Conservation (phyloP, 1,140 invertebrate species). For the Aphaenogaster rudis region DNA sequence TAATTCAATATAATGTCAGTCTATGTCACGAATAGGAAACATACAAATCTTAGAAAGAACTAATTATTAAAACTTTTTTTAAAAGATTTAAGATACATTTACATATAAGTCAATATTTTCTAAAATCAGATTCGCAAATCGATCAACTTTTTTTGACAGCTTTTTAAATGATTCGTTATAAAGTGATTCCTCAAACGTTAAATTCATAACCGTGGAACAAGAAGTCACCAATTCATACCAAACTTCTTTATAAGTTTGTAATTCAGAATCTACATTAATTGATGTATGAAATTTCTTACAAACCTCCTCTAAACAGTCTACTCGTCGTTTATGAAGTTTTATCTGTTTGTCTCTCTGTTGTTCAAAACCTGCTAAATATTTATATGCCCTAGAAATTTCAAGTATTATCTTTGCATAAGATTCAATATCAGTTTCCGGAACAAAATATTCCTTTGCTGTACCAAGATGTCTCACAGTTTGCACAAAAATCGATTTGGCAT, state of each 20-base stretch:
- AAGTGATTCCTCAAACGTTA: too few species aligned
- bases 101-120: background rate
- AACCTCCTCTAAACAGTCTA: background rate
- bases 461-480: background rate
- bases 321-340: constrained; percentile 24
- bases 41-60: background rate
- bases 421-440: background rate
- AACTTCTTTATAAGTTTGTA: too few species aligned
- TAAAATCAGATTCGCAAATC: background rate
- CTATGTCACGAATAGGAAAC: background rate
- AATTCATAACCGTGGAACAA: too few species aligned
- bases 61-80: background rate
- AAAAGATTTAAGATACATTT: background rate
- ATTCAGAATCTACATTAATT: background rate
- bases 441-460: background rate
- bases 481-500: background rate
- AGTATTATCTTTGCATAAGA: background rate
- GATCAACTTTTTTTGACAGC: background rate
- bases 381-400: background rate
- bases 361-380: constrained; percentile 1
- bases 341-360: background rate
- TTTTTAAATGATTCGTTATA: too few species aligned
- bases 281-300: background rate
- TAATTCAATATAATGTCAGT: background rate
- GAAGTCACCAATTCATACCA: too few species aligned